Evolutionary conservation across 2,888 invertebrate genomes (phyloP).

Genomic region (Anagyrus pseudococci): DNA sequence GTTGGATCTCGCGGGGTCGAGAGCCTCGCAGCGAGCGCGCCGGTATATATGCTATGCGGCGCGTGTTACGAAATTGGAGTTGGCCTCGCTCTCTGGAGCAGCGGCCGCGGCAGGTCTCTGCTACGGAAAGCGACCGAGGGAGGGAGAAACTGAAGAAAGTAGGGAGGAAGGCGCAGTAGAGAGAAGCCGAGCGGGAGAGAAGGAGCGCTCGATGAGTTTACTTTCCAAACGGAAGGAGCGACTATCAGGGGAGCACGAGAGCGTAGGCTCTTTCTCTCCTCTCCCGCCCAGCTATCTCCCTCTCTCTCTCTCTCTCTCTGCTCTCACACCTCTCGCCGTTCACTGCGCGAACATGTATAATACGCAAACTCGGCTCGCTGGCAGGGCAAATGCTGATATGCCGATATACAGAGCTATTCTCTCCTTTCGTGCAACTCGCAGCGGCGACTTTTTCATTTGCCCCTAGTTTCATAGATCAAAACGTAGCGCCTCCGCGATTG

Average conservation of each 20-base stretch:
- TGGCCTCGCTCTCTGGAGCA: conserved; percentile 14
- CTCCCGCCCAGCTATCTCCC: neutral
- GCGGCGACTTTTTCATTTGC: too few relatives aligned
- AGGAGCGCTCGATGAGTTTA: conserved; percentile 30
- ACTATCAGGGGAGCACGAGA: conserved; percentile 33
- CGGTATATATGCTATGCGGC: too few relatives aligned
- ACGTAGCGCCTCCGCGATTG: neutral
- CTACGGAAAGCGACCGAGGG: neutral
- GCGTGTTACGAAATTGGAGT: conserved; percentile 38
- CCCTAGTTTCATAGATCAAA: too few relatives aligned
- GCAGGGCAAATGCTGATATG: too few relatives aligned
- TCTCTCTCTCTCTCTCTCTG: conserved; percentile 1
- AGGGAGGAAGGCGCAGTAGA: conserved; percentile 17
- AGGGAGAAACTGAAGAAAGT: neutral
- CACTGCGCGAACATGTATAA: too few relatives aligned
- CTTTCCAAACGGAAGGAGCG: conserved; percentile 41
- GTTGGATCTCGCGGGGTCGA: conserved; percentile 30
- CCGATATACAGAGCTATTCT: too few relatives aligned
- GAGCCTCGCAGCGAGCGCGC: conserved; percentile 32
- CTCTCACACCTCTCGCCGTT: too few relatives aligned
- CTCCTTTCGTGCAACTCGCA: too few relatives aligned
- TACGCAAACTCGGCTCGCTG: too few relatives aligned
- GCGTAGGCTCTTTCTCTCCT: too few relatives aligned
- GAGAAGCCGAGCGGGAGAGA: conserved; percentile 24
- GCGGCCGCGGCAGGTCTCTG: neutral